Evolutionary conservation across 2,113 vertebrate species (phyloP).

Genomic region (Cygnus buccinator): DNA sequence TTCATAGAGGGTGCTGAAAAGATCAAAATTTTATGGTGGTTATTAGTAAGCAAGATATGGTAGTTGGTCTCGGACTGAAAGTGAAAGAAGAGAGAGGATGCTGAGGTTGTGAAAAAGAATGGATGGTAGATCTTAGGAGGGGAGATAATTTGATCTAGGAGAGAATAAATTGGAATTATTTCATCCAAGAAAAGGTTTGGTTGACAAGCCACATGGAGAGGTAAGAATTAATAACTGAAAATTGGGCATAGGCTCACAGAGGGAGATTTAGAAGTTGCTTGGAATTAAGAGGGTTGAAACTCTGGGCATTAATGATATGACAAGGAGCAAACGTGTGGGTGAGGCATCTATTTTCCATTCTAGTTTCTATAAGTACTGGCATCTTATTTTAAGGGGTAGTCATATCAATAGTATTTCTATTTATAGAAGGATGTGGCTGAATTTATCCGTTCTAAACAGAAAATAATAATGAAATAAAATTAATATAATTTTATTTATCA

Average conservation of each 20-base stretch:
- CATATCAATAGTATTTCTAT: not conserved
- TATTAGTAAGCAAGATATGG: not conserved
- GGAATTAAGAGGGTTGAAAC: conserved; percentile 7
- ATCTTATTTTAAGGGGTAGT: not conserved
- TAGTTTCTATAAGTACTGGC: not conserved
- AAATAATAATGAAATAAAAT: not conserved
- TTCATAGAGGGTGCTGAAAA: not conserved
- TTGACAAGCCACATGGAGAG: not conserved
- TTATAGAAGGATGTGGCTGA: not conserved
- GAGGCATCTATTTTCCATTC: not conserved
- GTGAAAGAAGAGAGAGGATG: not conserved
- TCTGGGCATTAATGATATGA: not conserved
- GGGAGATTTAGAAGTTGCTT: conserved; percentile 10
- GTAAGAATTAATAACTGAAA: conserved; percentile 6
- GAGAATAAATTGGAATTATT: conserved; percentile 22
- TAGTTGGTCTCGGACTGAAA: not conserved
- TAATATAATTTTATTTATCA: not conserved
- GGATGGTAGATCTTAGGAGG: not conserved
- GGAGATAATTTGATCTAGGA: conserved; percentile 27
- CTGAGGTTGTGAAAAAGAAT: not conserved
- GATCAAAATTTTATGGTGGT: not conserved
- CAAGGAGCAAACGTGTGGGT: not conserved
- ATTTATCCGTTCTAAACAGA: not conserved
- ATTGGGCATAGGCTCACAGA: not conserved
- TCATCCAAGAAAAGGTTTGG: not conserved